A percentile compares a stretch with the other conserved stretches of the same genome.
These are phyloP conservation scores for Lepidurus packardi DNA, from an alignment of 1,140 invertebrate genomes.

Conservation along the genomic window DNA sequence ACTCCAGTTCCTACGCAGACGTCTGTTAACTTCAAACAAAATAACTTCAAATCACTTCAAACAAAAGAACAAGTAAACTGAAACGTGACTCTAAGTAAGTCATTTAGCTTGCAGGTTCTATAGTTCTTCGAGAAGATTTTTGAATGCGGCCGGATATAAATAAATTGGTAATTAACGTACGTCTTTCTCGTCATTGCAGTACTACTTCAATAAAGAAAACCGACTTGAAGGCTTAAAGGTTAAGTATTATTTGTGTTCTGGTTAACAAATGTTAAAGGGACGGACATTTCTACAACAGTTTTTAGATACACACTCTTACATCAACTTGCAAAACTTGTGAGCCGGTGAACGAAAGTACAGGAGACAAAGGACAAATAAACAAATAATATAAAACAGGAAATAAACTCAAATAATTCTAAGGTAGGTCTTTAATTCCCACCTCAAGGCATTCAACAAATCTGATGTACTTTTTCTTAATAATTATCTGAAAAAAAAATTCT, in stretches of 20 bases:
- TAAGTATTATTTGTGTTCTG: slow-evolving; percentile 15
- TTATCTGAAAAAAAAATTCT: not conserved
- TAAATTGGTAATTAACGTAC: no score
- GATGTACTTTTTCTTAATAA: not conserved
- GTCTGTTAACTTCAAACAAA: no score
- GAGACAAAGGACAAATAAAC: not conserved
- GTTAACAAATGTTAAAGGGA: slow-evolving; percentile 16
- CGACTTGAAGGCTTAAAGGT: not conserved
- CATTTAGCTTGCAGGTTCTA: no score
- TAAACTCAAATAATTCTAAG: not conserved
- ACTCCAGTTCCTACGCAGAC: no score
- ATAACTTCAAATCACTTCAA: no score
- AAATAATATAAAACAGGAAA: not conserved
- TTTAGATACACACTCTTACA: slow-evolving; percentile 7
- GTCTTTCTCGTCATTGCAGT: not conserved
- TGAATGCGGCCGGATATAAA: no score
- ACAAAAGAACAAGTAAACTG: no score
- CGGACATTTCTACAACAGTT: slow-evolving; percentile 7
- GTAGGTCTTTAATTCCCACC: not conserved
- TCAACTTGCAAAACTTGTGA: not conserved
- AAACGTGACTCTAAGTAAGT: no score
- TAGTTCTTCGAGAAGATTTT: no score
- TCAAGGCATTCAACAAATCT: not conserved
- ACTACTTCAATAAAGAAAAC: not conserved
- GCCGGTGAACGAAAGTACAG: not conserved